Percentiles rank a stretch among this genome's conserved stretches.
Evolutionary conservation across 2,888 invertebrate genomes (phyloP).

Genomic region (Meiosimyza platycephala): DNA sequence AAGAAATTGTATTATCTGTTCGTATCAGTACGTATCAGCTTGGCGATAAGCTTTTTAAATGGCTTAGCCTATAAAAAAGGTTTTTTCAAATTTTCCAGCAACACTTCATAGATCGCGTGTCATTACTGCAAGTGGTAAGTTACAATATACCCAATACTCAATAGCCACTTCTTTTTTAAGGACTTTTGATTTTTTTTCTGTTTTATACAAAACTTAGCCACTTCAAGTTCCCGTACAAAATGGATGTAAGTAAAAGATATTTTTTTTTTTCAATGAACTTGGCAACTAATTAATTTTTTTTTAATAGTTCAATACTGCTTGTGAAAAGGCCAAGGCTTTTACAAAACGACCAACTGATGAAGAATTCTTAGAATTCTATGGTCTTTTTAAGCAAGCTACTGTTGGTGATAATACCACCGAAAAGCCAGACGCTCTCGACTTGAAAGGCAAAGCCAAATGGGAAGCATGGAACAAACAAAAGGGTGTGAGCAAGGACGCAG

Average conservation of each 20-base stretch:
- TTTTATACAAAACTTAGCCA: neutral
- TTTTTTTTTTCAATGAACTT: too few species aligned
- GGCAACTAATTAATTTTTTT: neutral
- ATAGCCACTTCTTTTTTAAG: neutral
- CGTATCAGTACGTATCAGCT: too few species aligned
- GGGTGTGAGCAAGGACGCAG: conserved; percentile 81
- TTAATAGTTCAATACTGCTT: conserved; percentile 77
- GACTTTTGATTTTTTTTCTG: neutral
- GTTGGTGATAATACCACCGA: conserved; percentile 84
- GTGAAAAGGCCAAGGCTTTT: conserved; percentile 80
- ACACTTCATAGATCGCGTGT: too few species aligned
- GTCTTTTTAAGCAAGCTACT: conserved; percentile 85
- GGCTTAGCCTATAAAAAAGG: too few species aligned
- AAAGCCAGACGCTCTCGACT: conserved; percentile 86
- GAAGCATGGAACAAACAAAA: conserved; percentile 89
- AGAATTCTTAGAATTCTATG: conserved; percentile 86
- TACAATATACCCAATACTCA: neutral
- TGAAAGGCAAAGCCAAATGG: conserved; percentile 95
- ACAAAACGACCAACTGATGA: conserved; percentile 81
- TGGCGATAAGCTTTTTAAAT: too few species aligned
- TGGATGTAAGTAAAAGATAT: conserved; percentile 14
- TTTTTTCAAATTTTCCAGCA: too few species aligned
- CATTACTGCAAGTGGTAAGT: conserved; percentile 9
- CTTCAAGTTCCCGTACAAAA: neutral
- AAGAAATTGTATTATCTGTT: too few species aligned